A percentile compares a stretch with the other conserved stretches of the same genome.
These are phyloP conservation scores for Lysiphlebus fabarum DNA, from an alignment of 1,140 invertebrate genomes.

Conservation along the genomic window DNA sequence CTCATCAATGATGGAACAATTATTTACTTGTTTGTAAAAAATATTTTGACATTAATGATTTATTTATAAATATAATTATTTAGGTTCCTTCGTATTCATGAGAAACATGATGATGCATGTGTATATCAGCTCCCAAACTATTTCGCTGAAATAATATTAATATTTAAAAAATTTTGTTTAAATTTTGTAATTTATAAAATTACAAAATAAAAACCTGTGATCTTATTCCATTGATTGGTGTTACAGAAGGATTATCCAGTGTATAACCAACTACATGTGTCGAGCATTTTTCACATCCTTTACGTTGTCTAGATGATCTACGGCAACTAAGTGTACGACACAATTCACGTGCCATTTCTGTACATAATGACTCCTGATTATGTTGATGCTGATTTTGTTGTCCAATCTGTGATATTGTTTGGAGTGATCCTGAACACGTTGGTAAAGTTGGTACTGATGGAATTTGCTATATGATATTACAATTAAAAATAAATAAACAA, in stretches of 20 bases:
- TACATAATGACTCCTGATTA: constrained; percentile 72
- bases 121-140: constrained; percentile 51
- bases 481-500: constrained; percentile 4
- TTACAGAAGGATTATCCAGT: constrained; percentile 48
- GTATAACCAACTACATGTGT: constrained; percentile 54
- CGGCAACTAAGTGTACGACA: constrained; percentile 73
- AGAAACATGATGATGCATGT: constrained; percentile 47
- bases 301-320: constrained; percentile 63
- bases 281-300: constrained; percentile 68
- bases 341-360: constrained; percentile 78
- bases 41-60: too few relatives aligned
- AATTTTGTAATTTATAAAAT: not conserved
- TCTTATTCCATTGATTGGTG: constrained; percentile 50
- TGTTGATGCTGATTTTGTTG: constrained; percentile 39
- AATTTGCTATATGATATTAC: constrained; percentile 27
- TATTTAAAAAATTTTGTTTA: not conserved
- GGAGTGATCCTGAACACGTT: constrained; percentile 45
- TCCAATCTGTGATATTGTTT: constrained; percentile 46
- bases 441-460: constrained; percentile 33
- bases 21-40: too few relatives aligned
- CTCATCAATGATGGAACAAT: not conserved
- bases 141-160: constrained; percentile 40
- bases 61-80: constrained; percentile 9
- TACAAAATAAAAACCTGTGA: constrained; percentile 41
- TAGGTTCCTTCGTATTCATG: constrained; percentile 47